Conservation (phyloP, 92 coral and sea anemone genomes). For the Scolanthus callimorphus region DNA sequence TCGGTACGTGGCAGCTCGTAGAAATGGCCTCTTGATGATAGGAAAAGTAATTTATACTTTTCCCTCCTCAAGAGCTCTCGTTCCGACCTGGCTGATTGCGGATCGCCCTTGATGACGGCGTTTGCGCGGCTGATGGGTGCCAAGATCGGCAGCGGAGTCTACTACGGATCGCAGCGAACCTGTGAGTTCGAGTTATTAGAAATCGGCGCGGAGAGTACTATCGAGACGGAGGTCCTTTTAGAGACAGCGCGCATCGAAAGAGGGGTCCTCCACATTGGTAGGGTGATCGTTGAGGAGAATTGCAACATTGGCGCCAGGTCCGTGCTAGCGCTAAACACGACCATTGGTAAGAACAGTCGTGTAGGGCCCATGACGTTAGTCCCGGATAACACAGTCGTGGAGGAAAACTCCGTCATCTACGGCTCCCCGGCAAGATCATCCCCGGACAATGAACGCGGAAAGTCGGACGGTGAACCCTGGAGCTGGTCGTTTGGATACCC, state of each 20-base stretch:
- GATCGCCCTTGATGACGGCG: constrained; percentile 4
- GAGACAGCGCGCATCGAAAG: constrained; percentile 1
- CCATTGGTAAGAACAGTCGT: background rate
- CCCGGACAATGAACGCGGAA: background rate
- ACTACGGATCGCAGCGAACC: background rate
- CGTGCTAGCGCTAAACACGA: background rate
- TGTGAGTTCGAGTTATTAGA: constrained; percentile 8
- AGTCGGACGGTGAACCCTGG: background rate
- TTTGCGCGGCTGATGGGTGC: constrained; percentile 9
- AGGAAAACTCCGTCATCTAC: constrained; percentile 1
- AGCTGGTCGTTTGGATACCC: no score
- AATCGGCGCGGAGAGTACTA: background rate
- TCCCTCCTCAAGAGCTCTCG: background rate
- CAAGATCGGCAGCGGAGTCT: constrained; percentile 3
- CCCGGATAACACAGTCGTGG: constrained; percentile 8
- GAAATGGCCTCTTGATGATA: no score
- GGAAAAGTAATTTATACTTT: no score
- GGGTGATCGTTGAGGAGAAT: constrained; percentile 5
- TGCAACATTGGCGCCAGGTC: constrained; percentile 11
- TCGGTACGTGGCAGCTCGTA: no score
- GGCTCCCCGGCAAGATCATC: constrained; percentile 5
- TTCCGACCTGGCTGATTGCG: constrained; percentile 6
- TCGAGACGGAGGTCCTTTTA: constrained; percentile 6
- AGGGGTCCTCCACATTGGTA: constrained; percentile 6
- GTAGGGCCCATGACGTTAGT: constrained; percentile 14